A percentile compares a stretch with the other conserved stretches of the same genome.
phyloP scores from a whole-genome alignment of 2,113 vertebrate genomes.

The Panthera tigris region DNA sequence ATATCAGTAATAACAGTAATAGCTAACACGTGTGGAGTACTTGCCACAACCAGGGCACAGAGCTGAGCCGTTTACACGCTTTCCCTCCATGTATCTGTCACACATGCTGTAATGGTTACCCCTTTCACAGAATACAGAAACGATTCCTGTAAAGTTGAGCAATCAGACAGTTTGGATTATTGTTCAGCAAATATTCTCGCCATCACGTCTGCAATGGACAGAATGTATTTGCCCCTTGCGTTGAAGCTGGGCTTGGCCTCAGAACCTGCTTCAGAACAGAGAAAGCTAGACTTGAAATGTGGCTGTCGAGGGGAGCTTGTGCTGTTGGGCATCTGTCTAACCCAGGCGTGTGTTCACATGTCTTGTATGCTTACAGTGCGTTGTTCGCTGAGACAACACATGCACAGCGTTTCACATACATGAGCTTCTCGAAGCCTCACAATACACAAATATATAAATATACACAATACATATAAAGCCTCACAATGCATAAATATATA shows the following conservation, averaged over 20 bases:
- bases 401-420: too few species aligned
- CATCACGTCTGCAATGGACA: rapidly evolving
- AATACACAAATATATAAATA: too few species aligned
- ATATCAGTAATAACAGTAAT: rapidly evolving
- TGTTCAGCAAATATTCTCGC: not conserved
- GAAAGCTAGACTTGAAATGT: not conserved
- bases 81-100: not conserved
- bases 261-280: not conserved
- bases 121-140: not conserved
- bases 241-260: not conserved
- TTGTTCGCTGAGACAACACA: rapidly evolving
- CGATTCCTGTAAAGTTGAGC: not conserved
- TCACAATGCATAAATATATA: too few species aligned
- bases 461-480: too few species aligned
- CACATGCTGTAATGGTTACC: not conserved
- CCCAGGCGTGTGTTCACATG: rapidly evolving
- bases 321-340: not conserved
- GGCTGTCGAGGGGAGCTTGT: not conserved
- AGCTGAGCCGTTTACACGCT: not conserved
- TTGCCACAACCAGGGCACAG: not conserved
- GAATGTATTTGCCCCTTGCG: not conserved
- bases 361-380: not conserved
- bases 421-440: not conserved
- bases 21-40: not conserved
- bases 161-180: too few species aligned